Evolutionary conservation across 2,797 vertebrate genomes (phyloP), one percentile per base, ranked within the genome.

Genomic region (Sebastes oblongus): DNA sequence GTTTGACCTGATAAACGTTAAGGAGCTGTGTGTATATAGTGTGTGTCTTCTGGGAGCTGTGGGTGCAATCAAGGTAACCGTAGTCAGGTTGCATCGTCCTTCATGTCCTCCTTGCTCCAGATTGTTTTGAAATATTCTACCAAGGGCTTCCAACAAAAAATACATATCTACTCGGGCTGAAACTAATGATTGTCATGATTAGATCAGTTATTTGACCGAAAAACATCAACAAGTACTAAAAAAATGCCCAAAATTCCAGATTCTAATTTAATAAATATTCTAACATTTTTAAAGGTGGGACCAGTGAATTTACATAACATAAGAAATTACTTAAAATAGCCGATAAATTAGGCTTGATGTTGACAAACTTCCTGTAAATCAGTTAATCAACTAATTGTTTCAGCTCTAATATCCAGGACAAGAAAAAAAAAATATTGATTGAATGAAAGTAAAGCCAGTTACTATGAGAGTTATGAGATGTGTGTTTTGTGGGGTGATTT

Each of bases 1-100:
- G 24, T 3, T 46, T 85, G 80, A 87, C n/a, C 86, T 81, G 79
- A 80, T 82, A 81, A 77, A 84, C 69, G 77, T 70, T 39, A 50
- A 69, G 62, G 66, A 72, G 36, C 71, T 62, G 66, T 72, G 34
- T 54, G 46, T 55, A 4, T 20, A 12, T 22, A n/a, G 68, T 46
- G 50, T 42, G 50, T 12, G 52, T 58, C 5, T 56, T 0, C 46
- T 20, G 46, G 66, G 46, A 80, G 69, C 22, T 46, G 55, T 59
- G 30, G 24, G 74, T 61, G 29, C 73, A 72, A 52, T 80, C 34
- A 66, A 59, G 55, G 39, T 81, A 25, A 36, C 65, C 55, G 22
- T 27, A 34, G 46, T 55, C 32, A 24, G 46, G 29, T 60, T 74
- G 50, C 16, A 11, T 9, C 12, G 24, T 74, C 55, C 42, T 59